These are phyloP conservation scores for Perccottus glenii DNA, from an alignment of 2,113 vertebrate species.

Conservation along the genomic window DNA sequence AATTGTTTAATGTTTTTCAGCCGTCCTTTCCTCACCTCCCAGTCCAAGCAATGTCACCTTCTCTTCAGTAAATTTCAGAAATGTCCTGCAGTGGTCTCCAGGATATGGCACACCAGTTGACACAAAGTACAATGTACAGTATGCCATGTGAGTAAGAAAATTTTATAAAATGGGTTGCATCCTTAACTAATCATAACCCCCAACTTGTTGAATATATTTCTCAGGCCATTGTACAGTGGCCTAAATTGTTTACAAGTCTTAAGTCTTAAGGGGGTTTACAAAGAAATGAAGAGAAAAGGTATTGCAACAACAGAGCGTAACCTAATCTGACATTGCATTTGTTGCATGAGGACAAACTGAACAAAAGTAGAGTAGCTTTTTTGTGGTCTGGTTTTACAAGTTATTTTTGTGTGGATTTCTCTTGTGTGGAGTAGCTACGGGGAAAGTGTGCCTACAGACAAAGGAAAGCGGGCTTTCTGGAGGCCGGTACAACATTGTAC, in stretches of 20 bases:
- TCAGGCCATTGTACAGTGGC: not conserved
- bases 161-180: not conserved
- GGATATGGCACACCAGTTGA: conserved; percentile 63
- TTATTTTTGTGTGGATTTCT: not conserved
- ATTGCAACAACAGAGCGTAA: not conserved
- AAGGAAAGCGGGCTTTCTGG: conserved; percentile 75
- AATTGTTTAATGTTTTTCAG: not conserved
- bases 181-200: not conserved
- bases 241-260: not conserved
- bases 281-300: not conserved
- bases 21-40: conserved; percentile 39
- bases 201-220: not conserved
- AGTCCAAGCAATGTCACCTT: conserved; percentile 81
- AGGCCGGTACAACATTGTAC: conserved; percentile 79
- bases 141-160: conserved; percentile 83
- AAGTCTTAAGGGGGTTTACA: not conserved
- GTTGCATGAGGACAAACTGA: not conserved
- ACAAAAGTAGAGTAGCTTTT: not conserved
- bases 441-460: conserved; percentile 64
- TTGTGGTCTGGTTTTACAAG: not conserved
- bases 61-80: conserved; percentile 87
- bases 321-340: conserved; percentile 7
- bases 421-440: conserved; percentile 82
- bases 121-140: conserved; percentile 84
- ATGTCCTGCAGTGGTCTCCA: conserved; percentile 84